Conservation (phyloP, 2,113 vertebrate genomes). For the Osmerus mordax region DNA sequence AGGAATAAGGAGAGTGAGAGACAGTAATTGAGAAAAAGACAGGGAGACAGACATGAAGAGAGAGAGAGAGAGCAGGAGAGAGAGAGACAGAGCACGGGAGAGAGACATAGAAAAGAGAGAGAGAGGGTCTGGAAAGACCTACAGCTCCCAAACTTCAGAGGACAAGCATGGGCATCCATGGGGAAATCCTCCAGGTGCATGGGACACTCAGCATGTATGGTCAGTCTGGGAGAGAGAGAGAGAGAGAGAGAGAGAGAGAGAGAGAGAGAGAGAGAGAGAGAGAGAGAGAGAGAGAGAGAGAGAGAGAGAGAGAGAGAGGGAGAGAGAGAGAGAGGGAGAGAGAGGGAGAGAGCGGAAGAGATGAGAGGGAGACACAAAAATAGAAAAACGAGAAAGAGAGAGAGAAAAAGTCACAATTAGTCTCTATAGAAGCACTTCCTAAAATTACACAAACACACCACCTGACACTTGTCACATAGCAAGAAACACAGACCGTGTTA, state of each 20-base stretch:
- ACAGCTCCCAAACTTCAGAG: slow-evolving; percentile 98
- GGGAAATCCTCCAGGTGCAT: slow-evolving; percentile 99
- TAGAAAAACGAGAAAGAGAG: too few relatives aligned
- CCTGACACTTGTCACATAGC: slow-evolving; percentile 2
- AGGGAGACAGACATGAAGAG: too few relatives aligned
- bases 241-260: not conserved
- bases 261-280: too few relatives aligned
- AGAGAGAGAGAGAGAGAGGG: not conserved
- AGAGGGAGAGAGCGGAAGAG: not conserved
- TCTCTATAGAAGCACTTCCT: not conserved
- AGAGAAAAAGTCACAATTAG: too few relatives aligned
- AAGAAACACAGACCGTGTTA: not conserved
- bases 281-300: too few relatives aligned
- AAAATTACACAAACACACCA: too few relatives aligned
- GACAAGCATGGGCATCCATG: slow-evolving; percentile 96
- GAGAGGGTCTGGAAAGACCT: slow-evolving; percentile 63
- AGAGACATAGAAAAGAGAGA: not conserved
- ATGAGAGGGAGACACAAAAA: too few relatives aligned
- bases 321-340: not conserved
- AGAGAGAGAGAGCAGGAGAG: not conserved
- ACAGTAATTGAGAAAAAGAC: too few relatives aligned
- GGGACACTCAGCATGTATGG: slow-evolving; percentile 96
- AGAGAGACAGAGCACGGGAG: not conserved
- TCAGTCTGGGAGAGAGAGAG: slow-evolving; percentile 73
- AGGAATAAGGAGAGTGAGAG: too few relatives aligned